Percentiles rank a stretch among this genome's conserved stretches.
These are phyloP conservation scores for Hippoglossus hippoglossus DNA, from an alignment of 2,797 vertebrate genomes.

Conservation along the genomic window DNA sequence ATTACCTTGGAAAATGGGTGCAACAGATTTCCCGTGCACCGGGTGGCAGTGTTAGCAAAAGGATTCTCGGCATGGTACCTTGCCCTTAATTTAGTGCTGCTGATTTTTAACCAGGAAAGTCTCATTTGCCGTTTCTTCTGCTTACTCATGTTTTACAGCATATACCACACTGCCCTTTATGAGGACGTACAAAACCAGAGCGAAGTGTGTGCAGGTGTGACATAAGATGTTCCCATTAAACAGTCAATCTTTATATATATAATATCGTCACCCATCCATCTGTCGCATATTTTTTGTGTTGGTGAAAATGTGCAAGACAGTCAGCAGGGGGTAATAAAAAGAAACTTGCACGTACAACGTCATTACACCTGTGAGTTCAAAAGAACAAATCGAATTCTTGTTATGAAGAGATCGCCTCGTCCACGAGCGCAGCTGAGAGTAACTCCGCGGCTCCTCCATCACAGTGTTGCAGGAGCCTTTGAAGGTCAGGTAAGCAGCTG, in stretches of 20 bases:
- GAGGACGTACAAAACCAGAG: constrained; percentile 1
- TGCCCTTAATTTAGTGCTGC: neutral
- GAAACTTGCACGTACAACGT: constrained; percentile 4
- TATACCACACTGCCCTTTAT: constrained; percentile 15
- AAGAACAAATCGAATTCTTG: constrained; percentile 29
- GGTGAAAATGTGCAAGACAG: neutral
- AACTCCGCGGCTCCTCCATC: constrained; percentile 22
- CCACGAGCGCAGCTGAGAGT: constrained; percentile 19
- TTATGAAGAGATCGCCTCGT: constrained; percentile 10
- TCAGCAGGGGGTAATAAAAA: constrained; percentile 16
- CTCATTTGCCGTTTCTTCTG: constrained; percentile 10
- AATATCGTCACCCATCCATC: neutral
- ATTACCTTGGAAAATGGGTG: constrained; percentile 18
- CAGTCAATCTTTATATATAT: constrained; percentile 6
- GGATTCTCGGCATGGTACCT: constrained; percentile 8
- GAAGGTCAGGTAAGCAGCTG: constrained; percentile 79
- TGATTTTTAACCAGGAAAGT: constrained; percentile 46
- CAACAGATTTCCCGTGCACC: constrained; percentile 36
- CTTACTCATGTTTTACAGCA: constrained; percentile 15
- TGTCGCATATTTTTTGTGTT: neutral
- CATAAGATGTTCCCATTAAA: neutral
- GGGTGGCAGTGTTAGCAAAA: constrained; percentile 75
- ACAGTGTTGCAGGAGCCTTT: constrained; percentile 38
- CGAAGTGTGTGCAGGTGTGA: constrained; percentile 9
- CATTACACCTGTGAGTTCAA: constrained; percentile 22